Conservation (phyloP, 2,888 invertebrate species). For the Siphonodentalium dalli region DNA sequence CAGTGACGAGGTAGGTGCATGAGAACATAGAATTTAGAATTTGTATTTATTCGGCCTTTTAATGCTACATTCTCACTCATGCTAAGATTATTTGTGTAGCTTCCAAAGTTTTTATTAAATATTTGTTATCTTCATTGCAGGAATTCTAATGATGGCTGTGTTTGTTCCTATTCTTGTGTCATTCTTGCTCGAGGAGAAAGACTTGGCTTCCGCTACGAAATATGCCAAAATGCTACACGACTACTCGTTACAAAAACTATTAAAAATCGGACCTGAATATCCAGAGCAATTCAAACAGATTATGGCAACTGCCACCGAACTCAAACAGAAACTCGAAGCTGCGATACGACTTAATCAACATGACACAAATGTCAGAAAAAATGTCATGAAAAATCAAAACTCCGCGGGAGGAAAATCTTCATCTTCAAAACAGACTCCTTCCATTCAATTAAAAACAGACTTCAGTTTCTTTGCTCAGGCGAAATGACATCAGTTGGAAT, state of each 20-base stretch:
- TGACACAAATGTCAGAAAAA: constrained; percentile 66
- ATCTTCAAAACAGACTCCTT: constrained; percentile 32
- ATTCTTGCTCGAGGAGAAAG: constrained; percentile 74
- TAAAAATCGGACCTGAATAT: constrained; percentile 89
- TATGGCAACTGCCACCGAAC: constrained; percentile 82
- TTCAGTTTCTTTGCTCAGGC: constrained; percentile 81
- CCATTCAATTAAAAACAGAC: constrained; percentile 72
- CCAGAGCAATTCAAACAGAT: constrained; percentile 92
- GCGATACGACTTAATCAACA: constrained; percentile 80
- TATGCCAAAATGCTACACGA: constrained; percentile 74
- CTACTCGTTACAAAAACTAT: constrained; percentile 86
- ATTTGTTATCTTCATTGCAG: constrained; percentile 71
- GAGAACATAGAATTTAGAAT: too few relatives aligned
- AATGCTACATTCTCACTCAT: too few relatives aligned
- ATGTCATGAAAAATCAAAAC: constrained; percentile 31
- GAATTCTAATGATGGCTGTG: constrained; percentile 86
- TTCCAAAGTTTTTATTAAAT: background rate
- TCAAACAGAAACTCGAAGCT: constrained; percentile 82
- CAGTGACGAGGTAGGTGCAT: too few relatives aligned
- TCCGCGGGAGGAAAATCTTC: constrained; percentile 18
- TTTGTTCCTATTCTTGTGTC: constrained; percentile 90
- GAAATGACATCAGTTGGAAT: constrained; percentile 25
- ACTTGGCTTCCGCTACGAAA: constrained; percentile 53
- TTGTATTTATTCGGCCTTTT: too few relatives aligned
- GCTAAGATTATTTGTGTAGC: background rate